Conservation (phyloP, 2,888 invertebrate genomes). For the Exephanes ischioxanthus region DNA sequence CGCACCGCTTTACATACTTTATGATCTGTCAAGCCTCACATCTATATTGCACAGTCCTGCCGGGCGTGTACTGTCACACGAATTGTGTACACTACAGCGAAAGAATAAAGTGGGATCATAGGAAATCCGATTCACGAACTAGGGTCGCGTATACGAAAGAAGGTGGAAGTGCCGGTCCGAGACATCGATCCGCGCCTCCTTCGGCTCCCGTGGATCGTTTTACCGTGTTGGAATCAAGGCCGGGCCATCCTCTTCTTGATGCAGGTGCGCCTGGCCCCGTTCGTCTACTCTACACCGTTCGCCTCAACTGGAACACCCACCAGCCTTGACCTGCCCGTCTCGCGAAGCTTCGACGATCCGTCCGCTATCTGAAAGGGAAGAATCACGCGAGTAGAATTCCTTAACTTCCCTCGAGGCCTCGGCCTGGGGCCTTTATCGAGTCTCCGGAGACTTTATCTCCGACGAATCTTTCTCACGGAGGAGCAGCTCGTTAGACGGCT, state of each 20-base stretch:
- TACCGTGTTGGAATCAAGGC: conserved; percentile 36
- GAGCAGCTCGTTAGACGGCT: conserved; percentile 34
- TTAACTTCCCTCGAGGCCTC: conserved; percentile 16
- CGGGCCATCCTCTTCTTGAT: conserved; percentile 14
- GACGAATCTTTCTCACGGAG: conserved; percentile 24
- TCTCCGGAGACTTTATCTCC: conserved; percentile 50
- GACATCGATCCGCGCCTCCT: conserved; percentile 38
- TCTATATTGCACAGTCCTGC: neutral
- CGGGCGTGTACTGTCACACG: neutral
- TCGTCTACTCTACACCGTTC: conserved; percentile 41
- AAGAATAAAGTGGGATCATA: conserved; percentile 28
- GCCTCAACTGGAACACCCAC: conserved; percentile 35
- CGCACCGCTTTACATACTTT: too few species aligned
- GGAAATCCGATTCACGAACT: conserved; percentile 20
- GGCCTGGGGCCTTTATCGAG: conserved; percentile 39
- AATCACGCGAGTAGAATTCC: conserved; percentile 62
- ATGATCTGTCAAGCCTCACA: too few species aligned
- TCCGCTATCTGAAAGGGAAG: conserved; percentile 30
- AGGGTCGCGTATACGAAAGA: conserved; percentile 1
- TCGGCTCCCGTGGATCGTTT: conserved; percentile 18
- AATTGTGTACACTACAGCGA: conserved; percentile 8
- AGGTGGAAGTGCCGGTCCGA: conserved; percentile 4
- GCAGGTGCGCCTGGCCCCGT: conserved; percentile 33
- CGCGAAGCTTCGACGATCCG: conserved; percentile 22
- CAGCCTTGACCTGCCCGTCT: conserved; percentile 56